Evolutionary conservation across 1,140 invertebrate genomes (phyloP), one percentile per base, ranked within the genome.

Genomic region (Caenorhabditis brenneri): DNA sequence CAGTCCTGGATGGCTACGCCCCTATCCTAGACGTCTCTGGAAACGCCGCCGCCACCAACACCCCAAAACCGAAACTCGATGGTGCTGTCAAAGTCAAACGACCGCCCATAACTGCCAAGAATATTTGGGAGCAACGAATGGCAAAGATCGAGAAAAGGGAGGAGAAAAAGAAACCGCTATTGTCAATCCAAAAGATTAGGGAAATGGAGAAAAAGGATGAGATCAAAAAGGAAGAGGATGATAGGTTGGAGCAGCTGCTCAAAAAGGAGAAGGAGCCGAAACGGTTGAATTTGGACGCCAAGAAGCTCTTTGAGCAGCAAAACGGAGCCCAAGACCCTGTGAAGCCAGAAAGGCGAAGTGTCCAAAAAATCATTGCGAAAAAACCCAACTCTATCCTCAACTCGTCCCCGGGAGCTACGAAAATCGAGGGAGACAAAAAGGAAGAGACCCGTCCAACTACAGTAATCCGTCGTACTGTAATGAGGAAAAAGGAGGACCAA

Each of bases 51-150:
- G n/a, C 65, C 10, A 42, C 65, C 1, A 24, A 6, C 24, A 29
- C 65, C 2, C n/a, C n/a, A n/a, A 74, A 74, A 24, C 65, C 65
- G 15, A 42, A 46, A 42, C 65, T 74, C 1, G 65, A 74, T 19
- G 65, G 65, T 42, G 27, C 65, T 24, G 36, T 12, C 7, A n/a
- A n/a, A n/a, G 65, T 42, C 2, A 74, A 46, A 74, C 12, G 65
- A 24, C 33, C 65, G 22, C 65, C 65, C n/a, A 74, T 74, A 33
- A 74, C 65, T 22, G 65, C 65, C 10, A 74, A 74, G 27, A 74
- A 74, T n/a, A 74, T 74, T 42, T 74, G 65, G 65, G 65, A 74
- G 10, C 65, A 74, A 74, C n/a, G 65, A 74, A 74, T 74, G 65
- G 65, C 65, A 27, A 74, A 74, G 36, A 74, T 74, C 24, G 65